A percentile compares a stretch with the other conserved stretches of the same genome.
Conservation (phyloP, 2,113 vertebrate species). For the Cyrtonyx montezumae region DNA sequence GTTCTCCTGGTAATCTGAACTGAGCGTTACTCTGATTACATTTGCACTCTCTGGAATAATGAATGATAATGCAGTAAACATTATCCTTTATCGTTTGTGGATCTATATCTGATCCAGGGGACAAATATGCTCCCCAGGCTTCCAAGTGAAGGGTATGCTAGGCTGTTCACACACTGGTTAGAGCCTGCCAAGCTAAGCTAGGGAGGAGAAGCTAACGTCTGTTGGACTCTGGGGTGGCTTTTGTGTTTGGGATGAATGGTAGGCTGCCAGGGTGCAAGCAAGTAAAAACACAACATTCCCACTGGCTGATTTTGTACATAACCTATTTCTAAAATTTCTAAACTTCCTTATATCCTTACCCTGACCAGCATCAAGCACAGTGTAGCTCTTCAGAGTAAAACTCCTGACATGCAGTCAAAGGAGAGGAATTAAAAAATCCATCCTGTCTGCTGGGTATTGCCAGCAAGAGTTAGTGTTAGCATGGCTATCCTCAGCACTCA, state of each 20-base stretch:
- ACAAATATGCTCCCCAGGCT: neutral
- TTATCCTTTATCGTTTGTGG: neutral
- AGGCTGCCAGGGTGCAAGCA: neutral
- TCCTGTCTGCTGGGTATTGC: neutral
- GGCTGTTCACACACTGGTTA: neutral
- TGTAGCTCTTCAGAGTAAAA: neutral
- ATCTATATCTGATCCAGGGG: neutral
- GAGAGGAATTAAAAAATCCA: neutral
- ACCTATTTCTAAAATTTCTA: neutral
- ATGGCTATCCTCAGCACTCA: neutral
- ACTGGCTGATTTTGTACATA: neutral
- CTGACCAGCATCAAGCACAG: neutral
- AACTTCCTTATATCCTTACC: neutral
- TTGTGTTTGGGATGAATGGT: neutral
- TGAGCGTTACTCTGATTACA: neutral
- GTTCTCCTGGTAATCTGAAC: neutral
- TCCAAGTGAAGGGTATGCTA: neutral
- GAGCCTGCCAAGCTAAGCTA: neutral
- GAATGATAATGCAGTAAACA: neutral
- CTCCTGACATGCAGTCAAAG: neutral
- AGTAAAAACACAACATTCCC: neutral
- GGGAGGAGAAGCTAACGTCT: neutral
- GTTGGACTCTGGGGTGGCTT: fast-evolving
- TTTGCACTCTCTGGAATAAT: neutral
- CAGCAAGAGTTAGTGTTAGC: neutral